A percentile compares a stretch with the other conserved stretches of the same genome.
phyloP scores from a whole-genome alignment of 2,797 vertebrate genomes.

The Paguma larvata region DNA sequence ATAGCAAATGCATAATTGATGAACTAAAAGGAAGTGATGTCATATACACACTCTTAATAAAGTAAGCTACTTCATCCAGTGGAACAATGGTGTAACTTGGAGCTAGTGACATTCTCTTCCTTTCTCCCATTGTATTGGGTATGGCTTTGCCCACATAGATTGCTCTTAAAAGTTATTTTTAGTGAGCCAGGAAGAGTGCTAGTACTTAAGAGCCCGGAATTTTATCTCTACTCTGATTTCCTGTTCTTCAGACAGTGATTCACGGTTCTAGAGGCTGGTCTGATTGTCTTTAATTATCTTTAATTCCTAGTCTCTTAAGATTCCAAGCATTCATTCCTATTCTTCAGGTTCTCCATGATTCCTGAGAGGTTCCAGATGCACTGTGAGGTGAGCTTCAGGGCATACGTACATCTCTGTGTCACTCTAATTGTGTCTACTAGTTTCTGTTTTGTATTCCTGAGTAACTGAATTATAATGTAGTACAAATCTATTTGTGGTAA shows the following conservation, averaged over 20 bases:
- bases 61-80: background rate
- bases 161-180: conserved; percentile 38
- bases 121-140: background rate
- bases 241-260: background rate
- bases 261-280: background rate
- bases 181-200: background rate
- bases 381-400: background rate
- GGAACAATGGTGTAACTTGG: background rate
- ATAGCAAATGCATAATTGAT: background rate
- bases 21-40: background rate
- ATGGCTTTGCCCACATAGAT: background rate
- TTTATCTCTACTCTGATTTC: background rate
- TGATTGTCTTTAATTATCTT: background rate
- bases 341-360: background rate
- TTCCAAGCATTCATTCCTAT: background rate
- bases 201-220: background rate
- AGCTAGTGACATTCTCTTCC: background rate
- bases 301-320: background rate
- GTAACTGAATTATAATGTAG: background rate
- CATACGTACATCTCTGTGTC: background rate
- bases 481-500: background rate
- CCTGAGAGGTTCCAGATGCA: background rate
- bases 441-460: background rate
- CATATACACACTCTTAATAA: background rate
- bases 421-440: background rate